Evolutionary conservation across 2,113 vertebrate genomes (phyloP).

Genomic region (Cisticola juncidis): DNA sequence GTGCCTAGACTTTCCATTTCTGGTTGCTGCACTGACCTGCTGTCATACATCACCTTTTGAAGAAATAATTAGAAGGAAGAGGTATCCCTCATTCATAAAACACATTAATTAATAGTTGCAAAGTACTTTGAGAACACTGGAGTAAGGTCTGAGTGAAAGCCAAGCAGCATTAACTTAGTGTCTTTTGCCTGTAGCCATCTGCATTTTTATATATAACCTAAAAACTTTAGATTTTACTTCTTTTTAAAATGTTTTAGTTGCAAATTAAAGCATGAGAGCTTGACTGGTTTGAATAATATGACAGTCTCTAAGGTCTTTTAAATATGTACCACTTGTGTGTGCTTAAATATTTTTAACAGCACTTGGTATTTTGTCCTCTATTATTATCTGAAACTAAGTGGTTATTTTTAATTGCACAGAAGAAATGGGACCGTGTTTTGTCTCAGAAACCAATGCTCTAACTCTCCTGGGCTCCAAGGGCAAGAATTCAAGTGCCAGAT

Average conservation of each 20-base stretch:
- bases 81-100: not conserved
- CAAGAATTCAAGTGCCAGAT: constrained; percentile 1
- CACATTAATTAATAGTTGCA: not conserved
- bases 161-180: not conserved
- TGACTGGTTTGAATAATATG: not conserved
- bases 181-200: not conserved
- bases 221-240: not conserved
- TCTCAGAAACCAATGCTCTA: not conserved
- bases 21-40: not conserved
- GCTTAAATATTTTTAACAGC: not conserved
- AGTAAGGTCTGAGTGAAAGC: not conserved
- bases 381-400: not conserved
- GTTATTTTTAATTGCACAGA: constrained; percentile 27
- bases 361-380: constrained; percentile 18
- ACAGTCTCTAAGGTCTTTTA: not conserved
- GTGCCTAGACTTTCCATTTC: not conserved
- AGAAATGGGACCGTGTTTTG: not conserved
- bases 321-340: not conserved
- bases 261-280: not conserved
- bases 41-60: not conserved
- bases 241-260: not conserved
- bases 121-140: not conserved
- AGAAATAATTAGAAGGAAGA: not conserved
- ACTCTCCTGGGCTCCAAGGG: not conserved
- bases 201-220: not conserved